Evolutionary conservation across 2,888 invertebrate species (phyloP).

Genomic region (Strigamia maritima): DNA sequence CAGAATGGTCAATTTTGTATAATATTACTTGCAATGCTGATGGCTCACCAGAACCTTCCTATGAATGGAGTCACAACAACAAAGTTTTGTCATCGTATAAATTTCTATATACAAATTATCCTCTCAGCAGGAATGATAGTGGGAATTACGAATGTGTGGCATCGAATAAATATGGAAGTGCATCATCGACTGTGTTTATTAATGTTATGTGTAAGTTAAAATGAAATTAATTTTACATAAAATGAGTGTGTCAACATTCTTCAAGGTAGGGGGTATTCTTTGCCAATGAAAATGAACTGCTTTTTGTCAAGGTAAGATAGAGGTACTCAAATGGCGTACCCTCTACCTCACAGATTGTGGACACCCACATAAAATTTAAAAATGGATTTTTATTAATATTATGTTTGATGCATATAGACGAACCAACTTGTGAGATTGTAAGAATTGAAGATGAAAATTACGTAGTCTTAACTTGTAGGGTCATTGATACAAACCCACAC

Average conservation of each 20-base stretch:
- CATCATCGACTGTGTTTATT: slow-evolving; percentile 65
- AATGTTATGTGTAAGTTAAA: slow-evolving; percentile 77
- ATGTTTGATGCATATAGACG: not conserved
- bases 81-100: slow-evolving; percentile 52
- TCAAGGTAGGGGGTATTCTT: too few relatives aligned
- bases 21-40: slow-evolving; percentile 44
- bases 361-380: not conserved
- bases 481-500: not conserved
- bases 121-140: slow-evolving; percentile 66
- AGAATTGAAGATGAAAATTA: not conserved
- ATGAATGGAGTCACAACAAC: slow-evolving; percentile 67
- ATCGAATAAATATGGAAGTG: slow-evolving; percentile 69
- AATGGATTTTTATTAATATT: slow-evolving; percentile 5
- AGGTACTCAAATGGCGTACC: too few relatives aligned
- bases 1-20: slow-evolving; percentile 46
- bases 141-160: slow-evolving; percentile 70
- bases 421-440: not conserved
- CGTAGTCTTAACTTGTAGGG: not conserved
- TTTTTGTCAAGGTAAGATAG: too few relatives aligned
- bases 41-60: slow-evolving; percentile 60
- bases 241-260: too few relatives aligned
- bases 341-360: too few relatives aligned
- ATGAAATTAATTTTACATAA: not conserved
- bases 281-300: too few relatives aligned
- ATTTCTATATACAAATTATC: slow-evolving; percentile 62